Base-by-base conservation (phyloP, 2,888 invertebrate genomes). In the Aethes cnicana region DNA sequence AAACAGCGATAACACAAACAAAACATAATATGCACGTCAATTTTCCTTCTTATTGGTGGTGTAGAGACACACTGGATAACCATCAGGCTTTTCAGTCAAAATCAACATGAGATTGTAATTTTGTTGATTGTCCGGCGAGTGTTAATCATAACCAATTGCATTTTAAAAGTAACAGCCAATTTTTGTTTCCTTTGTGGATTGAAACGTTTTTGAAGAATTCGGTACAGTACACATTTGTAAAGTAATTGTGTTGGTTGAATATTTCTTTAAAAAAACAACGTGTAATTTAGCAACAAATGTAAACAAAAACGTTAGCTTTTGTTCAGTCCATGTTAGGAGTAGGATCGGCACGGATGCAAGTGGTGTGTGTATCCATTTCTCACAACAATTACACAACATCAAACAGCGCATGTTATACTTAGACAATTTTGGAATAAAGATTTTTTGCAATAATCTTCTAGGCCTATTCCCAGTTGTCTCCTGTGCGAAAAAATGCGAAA, bases 381-480 rank as follows among this genome's bases (percentile, higher is more conserved):
- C 82, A 85, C 86, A 85, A 74, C 81, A 72, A 81, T 73, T 76
- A 75, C 83, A 88, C 88, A 88, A 88, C 88, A 88, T 81, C 88
- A 83, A 88, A 68, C 73, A 68, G 73, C 80, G 80, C 81, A 80
- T 77, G 77, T 75, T 72, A 74, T 66, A 39, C 52, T 52, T 39
- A 77, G 83, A 81, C 82, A 78, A 72, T 69, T 74, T 69, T 57
- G 58, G 68, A 71, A 69, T 67, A 67, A 71, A 66, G 64, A n/a
- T n/a, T n/a, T n/a, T n/a, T n/a, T n/a, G n/a, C n/a, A n/a, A n/a
- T n/a, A n/a, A n/a, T n/a, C n/a, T n/a, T n/a, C n/a, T n/a, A n/a
- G n/a, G n/a, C n/a, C n/a, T n/a, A n/a, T n/a, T n/a, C n/a, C n/a
- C n/a, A n/a, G n/a, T n/a, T n/a, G n/a, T n/a, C n/a, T n/a, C n/a